Evolutionary conservation across 2,888 invertebrate genomes (phyloP).

Genomic region (Nephrotoma flavescens): DNA sequence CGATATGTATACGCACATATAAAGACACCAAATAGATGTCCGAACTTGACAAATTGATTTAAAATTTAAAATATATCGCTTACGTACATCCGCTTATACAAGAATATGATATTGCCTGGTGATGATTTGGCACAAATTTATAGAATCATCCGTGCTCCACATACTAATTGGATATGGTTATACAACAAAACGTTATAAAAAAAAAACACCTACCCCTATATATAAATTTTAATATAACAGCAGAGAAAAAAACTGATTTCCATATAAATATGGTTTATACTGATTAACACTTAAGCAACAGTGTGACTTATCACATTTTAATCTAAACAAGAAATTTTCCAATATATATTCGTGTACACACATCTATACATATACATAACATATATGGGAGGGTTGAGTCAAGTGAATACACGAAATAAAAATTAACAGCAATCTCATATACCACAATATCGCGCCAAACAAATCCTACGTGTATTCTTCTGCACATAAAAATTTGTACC

Average conservation of each 20-base stretch:
- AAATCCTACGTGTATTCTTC: not conserved
- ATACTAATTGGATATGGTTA: not conserved
- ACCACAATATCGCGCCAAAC: not conserved
- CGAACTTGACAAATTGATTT: not conserved
- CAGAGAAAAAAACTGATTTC: not conserved
- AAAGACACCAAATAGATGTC: not conserved
- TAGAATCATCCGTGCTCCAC: not conserved
- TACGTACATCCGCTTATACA: not conserved
- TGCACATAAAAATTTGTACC: not conserved
- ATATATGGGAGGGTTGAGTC: not conserved
- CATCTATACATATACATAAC: not conserved
- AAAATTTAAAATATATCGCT: not conserved
- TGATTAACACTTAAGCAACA: not conserved
- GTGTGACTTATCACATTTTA: not conserved
- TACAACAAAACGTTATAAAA: not conserved
- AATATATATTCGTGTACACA: not conserved
- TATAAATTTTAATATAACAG: not conserved
- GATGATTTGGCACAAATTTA: not conserved
- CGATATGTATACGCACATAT: not conserved
- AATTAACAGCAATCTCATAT: not conserved
- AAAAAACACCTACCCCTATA: not conserved
- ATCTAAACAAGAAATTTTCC: not conserved
- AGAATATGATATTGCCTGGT: not conserved
- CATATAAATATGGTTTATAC: not conserved
- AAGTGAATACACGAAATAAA: not conserved